Evolutionary conservation across 92 coral and sea anemone genomes (phyloP), one percentile per base, ranked within the genome.

Genomic region (Plumapathes pennacea): DNA sequence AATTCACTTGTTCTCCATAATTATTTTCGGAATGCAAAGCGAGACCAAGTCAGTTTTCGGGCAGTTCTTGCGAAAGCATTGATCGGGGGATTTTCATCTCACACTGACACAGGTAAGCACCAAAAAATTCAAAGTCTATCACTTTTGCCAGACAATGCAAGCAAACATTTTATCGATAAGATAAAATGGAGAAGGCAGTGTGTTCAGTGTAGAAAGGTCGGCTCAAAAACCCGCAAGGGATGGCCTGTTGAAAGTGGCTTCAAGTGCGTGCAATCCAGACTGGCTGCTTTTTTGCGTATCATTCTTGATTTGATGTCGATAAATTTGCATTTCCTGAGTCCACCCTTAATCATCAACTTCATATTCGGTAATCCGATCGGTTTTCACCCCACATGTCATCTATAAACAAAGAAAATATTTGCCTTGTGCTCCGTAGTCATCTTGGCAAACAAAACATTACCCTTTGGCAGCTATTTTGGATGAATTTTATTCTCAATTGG

Each of bases 231-330:
- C 7, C 51, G 58, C 25, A 60, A 50, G 46, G 80, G 80, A 29
- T 30, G 63, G 1, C 54, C 64, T 1, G 31, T 72, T 4, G 79
- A 72, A 47, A 72, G 46, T 20, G 51, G 25, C 30, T 72, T 61
- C 51, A 37, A 72, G 33, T 72, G 79, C 62, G 23, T 60, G 28
- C 79, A 61, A 57, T 72, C 70, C 46, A 38, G 79, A 3, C 70
- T 72, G 10, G 71, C 71, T 17, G 23, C 62, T 13, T 12, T 25
- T 19, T 30, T 25, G 20, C 13, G 0, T 32, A 54, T 1, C 20
- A 30, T 26, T 22, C 10, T 32, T 54, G 28, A 25, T 54, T 32
- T 33, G 20, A 26, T 54, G 20, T 54, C 1, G 43, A 54, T 30
- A 1, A 10, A 3, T 22, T 53, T 53, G n/a, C 1, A 15, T 11